phyloP scores from a whole-genome alignment of 2,888 invertebrate species.

The Sisyra terminalis region DNA sequence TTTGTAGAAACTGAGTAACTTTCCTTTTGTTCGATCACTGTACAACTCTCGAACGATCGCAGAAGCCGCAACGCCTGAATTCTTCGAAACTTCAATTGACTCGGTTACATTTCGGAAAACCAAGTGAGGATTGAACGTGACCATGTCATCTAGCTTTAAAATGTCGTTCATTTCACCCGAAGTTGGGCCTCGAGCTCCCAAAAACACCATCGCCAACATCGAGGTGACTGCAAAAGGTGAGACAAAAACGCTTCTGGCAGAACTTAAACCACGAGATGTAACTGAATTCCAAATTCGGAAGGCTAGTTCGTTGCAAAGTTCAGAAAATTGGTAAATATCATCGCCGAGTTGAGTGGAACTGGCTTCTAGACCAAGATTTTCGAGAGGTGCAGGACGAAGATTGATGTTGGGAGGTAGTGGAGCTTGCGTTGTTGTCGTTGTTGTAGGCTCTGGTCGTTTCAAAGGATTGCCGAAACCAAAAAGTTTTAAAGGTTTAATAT shows the following conservation, averaged over 20 bases:
- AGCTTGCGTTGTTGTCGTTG: slow-evolving; percentile 12
- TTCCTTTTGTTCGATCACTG: slow-evolving; percentile 64
- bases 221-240: slow-evolving; percentile 77
- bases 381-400: slow-evolving; percentile 34
- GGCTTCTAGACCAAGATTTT: slow-evolving; percentile 56
- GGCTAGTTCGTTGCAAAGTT: slow-evolving; percentile 70
- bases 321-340: slow-evolving; percentile 61
- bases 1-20: slow-evolving; percentile 72
- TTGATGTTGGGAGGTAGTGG: slow-evolving; percentile 28
- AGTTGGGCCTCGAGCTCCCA: slow-evolving; percentile 72
- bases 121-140: slow-evolving; percentile 78
- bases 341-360: slow-evolving; percentile 53
- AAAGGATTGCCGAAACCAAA: slow-evolving; percentile 4
- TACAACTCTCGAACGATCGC: slow-evolving; percentile 71
- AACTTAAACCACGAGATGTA: slow-evolving; percentile 48
- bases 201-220: slow-evolving; percentile 76
- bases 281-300: slow-evolving; percentile 69
- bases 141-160: slow-evolving; percentile 69
- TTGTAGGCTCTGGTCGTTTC: slow-evolving; percentile 10
- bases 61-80: slow-evolving; percentile 59
- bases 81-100: slow-evolving; percentile 48
- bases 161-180: slow-evolving; percentile 85
- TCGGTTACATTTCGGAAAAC: slow-evolving; percentile 75
- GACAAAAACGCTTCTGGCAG: slow-evolving; percentile 58
- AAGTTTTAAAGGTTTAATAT: slow-evolving; percentile 1